These are phyloP conservation scores for Halyomorpha halys DNA, from an alignment of 1,140 invertebrate genomes.

Conservation along the genomic window DNA sequence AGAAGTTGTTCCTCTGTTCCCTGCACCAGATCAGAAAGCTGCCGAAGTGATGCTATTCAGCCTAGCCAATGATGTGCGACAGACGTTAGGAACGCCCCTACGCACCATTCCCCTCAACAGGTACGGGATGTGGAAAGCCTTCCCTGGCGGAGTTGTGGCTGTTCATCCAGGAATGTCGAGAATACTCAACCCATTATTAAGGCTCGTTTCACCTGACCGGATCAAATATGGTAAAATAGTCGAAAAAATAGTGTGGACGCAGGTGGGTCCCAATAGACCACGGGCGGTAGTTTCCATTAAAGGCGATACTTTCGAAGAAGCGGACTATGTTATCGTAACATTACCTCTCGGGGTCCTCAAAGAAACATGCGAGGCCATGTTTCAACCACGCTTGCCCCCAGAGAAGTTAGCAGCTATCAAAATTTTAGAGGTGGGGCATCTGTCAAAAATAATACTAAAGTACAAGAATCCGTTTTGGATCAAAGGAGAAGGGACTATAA, in stretches of 20 bases:
- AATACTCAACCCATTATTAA: slow-evolving; percentile 48
- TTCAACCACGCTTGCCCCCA: slow-evolving; percentile 59
- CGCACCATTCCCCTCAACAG: slow-evolving; percentile 15
- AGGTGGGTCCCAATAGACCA: slow-evolving; percentile 35
- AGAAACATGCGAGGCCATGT: slow-evolving; percentile 57
- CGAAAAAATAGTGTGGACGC: slow-evolving; percentile 46
- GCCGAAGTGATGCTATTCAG: background rate
- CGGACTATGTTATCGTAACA: slow-evolving; percentile 72
- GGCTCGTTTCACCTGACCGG: slow-evolving; percentile 44
- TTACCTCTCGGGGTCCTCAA: slow-evolving; percentile 76
- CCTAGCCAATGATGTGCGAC: background rate
- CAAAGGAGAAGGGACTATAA: slow-evolving; percentile 40
- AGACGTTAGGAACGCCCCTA: slow-evolving; percentile 24
- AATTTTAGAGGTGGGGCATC: slow-evolving; percentile 50
- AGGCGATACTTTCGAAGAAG: slow-evolving; percentile 53
- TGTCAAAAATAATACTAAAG: slow-evolving; percentile 73
- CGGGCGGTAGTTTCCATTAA: slow-evolving; percentile 24
- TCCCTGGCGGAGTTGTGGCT: slow-evolving; percentile 52
- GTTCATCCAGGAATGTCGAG: slow-evolving; percentile 53
- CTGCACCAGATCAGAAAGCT: background rate
- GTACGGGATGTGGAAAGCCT: slow-evolving; percentile 38
- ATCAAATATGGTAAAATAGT: slow-evolving; percentile 51
- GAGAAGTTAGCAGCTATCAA: slow-evolving; percentile 65
- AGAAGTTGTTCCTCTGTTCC: background rate
- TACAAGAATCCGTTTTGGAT: slow-evolving; percentile 68